A percentile compares a stretch with the other conserved stretches of the same genome.
Evolutionary conservation across 2,888 invertebrate genomes (phyloP).

Genomic region (Allygus modestus): DNA sequence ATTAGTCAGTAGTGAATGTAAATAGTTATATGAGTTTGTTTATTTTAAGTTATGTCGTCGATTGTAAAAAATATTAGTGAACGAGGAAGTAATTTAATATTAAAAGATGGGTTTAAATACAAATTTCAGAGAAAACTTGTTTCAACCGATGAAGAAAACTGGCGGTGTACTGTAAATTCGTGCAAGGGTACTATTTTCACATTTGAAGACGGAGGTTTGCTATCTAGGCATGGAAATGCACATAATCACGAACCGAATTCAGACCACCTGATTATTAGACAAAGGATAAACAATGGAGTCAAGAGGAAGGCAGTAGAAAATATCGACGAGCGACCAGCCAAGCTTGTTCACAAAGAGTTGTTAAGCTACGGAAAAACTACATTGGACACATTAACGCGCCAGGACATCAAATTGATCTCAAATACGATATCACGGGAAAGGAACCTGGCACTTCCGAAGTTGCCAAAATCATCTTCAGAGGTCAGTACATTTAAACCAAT

Average conservation of each 20-base stretch:
- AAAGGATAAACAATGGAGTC: conserved; percentile 35
- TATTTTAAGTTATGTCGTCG: conserved; percentile 29
- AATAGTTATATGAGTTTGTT: conserved; percentile 26
- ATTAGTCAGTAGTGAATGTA: conserved; percentile 31
- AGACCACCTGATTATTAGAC: conserved; percentile 31
- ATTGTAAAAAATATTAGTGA: conserved; percentile 27
- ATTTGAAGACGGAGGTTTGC: conserved; percentile 26
- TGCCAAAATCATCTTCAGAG: conserved; percentile 35
- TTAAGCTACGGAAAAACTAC: conserved; percentile 38
- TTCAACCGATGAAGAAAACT: conserved; percentile 29
- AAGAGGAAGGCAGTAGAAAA: conserved; percentile 35
- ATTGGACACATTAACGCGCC: conserved; percentile 35
- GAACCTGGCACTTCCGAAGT: conserved; percentile 40
- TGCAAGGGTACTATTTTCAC: conserved; percentile 38
- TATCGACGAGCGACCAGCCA: conserved; percentile 40
- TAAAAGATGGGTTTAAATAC: conserved; percentile 35
- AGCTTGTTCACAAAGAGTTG: conserved; percentile 35
- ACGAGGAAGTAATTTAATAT: conserved; percentile 35
- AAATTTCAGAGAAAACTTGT: conserved; percentile 32
- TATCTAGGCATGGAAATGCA: conserved; percentile 24
- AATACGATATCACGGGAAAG: conserved; percentile 40
- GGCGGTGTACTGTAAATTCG: conserved; percentile 32
- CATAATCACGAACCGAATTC: conserved; percentile 38
- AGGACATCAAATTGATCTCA: conserved; percentile 35
- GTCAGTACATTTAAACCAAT: conserved; percentile 40